Conservation (phyloP, 2,888 invertebrate genomes). For the Amblyteles armatorius region DNA sequence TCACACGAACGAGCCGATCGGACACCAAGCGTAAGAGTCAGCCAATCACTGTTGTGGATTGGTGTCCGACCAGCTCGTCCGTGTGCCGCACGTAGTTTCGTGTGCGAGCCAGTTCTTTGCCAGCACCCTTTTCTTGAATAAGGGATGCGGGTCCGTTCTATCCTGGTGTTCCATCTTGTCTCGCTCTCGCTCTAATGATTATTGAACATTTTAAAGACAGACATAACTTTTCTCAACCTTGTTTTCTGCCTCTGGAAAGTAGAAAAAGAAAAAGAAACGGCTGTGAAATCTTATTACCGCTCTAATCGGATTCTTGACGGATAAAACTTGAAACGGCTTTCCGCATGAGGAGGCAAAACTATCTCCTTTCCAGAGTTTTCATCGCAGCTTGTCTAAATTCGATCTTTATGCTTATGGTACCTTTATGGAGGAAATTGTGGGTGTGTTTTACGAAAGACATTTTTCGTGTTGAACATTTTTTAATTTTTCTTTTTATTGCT, state of each 20-base stretch:
- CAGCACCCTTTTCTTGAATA: not conserved
- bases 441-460: not conserved
- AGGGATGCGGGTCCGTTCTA: not conserved
- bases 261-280: not conserved
- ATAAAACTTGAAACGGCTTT: constrained; percentile 1
- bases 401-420: not conserved
- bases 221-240: constrained; percentile 1
- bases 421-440: not conserved
- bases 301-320: constrained; percentile 4
- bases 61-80: too few relatives aligned
- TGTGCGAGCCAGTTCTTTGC: too few relatives aligned
- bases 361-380: not conserved
- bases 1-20: too few relatives aligned
- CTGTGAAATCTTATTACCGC: not conserved
- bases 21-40: too few relatives aligned
- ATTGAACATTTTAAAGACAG: not conserved
- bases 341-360: not conserved
- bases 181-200: not conserved
- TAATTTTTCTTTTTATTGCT: not conserved
- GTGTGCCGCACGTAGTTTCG: too few relatives aligned
- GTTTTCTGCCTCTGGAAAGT: not conserved
- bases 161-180: not conserved
- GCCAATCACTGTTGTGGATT: too few relatives aligned
- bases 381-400: not conserved
- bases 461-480: not conserved